These are phyloP conservation scores for Panurus biarmicus DNA, from an alignment of 2,113 vertebrate species.

Conservation along the genomic window DNA sequence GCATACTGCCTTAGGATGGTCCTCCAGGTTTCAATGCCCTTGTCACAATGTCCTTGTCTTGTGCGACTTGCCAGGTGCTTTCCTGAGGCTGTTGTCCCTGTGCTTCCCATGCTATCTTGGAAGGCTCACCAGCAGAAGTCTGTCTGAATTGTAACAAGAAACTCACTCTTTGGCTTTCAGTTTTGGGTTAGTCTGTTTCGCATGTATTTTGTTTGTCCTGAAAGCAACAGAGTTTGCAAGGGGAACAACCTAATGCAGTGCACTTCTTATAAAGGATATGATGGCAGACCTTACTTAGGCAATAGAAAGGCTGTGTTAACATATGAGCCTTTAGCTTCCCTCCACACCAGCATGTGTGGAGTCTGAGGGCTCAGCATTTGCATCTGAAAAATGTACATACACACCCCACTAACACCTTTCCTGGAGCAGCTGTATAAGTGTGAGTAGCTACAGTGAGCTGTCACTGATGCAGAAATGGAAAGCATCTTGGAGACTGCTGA, in stretches of 20 bases:
- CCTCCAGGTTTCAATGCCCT: not conserved
- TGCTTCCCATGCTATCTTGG: not conserved
- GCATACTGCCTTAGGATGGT: not conserved
- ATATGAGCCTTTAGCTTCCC: not conserved
- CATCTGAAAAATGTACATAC: not conserved
- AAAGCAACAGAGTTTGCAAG: not conserved
- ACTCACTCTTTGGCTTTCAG: not conserved
- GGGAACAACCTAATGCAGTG: not conserved
- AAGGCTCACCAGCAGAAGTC: not conserved
- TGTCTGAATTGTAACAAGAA: not conserved
- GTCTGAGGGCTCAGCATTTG: not conserved
- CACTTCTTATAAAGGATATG: not conserved
- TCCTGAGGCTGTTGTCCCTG: not conserved
- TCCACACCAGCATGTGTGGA: not conserved
- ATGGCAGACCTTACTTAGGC: not conserved
- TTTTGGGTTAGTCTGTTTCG: not conserved
- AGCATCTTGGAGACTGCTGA: not conserved
- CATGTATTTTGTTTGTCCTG: not conserved
- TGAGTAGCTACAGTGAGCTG: not conserved
- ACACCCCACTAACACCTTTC: not conserved
- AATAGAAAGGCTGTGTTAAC: not conserved
- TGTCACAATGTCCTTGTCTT: not conserved
- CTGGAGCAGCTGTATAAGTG: not conserved
- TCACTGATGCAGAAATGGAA: not conserved
- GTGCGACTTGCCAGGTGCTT: not conserved